Conservation (phyloP, 2,113 vertebrate genomes). For the Mustelus asterias region DNA sequence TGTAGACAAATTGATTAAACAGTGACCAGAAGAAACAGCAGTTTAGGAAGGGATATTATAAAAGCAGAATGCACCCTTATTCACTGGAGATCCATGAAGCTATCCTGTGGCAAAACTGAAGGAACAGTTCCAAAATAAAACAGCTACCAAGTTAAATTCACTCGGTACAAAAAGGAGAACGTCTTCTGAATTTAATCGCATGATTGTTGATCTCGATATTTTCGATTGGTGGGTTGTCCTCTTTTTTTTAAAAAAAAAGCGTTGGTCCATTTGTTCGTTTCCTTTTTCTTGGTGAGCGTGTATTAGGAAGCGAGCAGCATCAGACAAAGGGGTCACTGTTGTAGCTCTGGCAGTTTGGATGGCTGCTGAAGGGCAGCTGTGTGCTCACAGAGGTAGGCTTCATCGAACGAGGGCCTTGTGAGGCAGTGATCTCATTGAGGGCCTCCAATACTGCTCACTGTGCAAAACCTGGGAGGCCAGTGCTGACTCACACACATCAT, state of each 20-base stretch:
- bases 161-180: background rate
- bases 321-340: conserved; percentile 17
- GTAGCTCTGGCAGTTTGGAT: background rate
- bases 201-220: background rate
- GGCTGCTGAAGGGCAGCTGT: background rate
- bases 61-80: background rate
- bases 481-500: background rate
- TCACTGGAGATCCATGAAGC: background rate
- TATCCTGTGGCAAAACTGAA: background rate
- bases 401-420: background rate
- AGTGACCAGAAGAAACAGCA: background rate
- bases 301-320: background rate
- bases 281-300: background rate
- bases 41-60: background rate
- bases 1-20: background rate
- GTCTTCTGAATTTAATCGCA: background rate
- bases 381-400: background rate
- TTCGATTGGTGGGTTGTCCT: background rate
- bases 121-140: background rate
- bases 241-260: background rate
- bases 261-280: background rate
- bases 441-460: background rate
- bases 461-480: background rate
- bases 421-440: conserved; percentile 15
- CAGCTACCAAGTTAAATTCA: background rate